Conservation (phyloP, 2,888 invertebrate species). For the Dryocosmus kuriphilus region DNA sequence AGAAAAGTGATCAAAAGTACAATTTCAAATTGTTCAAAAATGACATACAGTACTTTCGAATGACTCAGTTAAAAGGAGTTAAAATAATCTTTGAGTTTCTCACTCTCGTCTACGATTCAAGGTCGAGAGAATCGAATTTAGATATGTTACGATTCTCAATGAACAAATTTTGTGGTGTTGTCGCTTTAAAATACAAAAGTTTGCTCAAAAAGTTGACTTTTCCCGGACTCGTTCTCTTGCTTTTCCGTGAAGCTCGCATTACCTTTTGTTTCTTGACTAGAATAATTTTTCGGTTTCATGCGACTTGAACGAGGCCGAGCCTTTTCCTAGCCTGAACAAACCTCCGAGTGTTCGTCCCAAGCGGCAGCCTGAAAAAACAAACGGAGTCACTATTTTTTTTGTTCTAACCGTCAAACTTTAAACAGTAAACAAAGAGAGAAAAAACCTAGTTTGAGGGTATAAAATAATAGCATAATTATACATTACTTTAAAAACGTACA, state of each 20-base stretch:
- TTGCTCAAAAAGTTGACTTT: neutral
- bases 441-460: no score
- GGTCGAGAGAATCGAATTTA: neutral
- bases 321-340: conserved; percentile 85
- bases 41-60: neutral
- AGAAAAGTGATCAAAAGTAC: neutral
- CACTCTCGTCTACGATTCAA: neutral
- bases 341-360: conserved; percentile 93
- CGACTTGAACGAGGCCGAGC: conserved; percentile 50
- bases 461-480: no score
- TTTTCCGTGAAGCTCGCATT: conserved; percentile 41
- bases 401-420: neutral
- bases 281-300: conserved; percentile 70
- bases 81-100: neutral
- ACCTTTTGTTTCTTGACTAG: conserved; percentile 73
- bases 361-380: conserved; percentile 84
- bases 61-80: neutral
- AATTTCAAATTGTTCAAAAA: neutral
- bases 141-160: neutral
- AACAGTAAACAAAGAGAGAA: no score
- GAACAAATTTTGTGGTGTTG: neutral
- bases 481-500: no score
- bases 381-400: neutral
- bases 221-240: conserved; percentile 29
- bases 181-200: conserved; percentile 2